These are phyloP conservation scores for Pipra filicauda DNA, from an alignment of 2,113 vertebrate species.

Conservation along the genomic window DNA sequence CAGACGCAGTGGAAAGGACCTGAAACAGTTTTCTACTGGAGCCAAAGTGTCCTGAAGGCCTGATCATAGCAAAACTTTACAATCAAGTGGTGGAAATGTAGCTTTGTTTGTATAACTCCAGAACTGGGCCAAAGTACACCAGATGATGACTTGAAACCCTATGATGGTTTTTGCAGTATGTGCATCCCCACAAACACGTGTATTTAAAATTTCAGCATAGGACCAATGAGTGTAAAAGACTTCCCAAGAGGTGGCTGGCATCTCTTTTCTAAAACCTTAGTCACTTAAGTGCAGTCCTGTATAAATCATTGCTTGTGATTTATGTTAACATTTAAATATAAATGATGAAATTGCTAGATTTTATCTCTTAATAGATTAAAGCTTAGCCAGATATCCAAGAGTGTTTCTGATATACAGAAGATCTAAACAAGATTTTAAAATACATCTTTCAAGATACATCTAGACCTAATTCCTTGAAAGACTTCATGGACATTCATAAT, in stretches of 20 bases:
- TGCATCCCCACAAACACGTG: rapidly evolving
- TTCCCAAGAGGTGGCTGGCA: background rate
- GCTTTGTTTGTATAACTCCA: background rate
- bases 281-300: background rate
- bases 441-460: background rate
- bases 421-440: background rate
- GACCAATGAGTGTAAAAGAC: background rate
- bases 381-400: background rate
- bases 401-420: background rate
- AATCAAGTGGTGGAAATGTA: background rate
- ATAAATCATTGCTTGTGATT: background rate
- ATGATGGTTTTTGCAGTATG: background rate
- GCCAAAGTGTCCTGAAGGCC: background rate
- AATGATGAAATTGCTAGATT: background rate
- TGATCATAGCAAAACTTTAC: background rate
- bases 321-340: background rate
- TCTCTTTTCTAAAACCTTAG: background rate
- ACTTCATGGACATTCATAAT: background rate
- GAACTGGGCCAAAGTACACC: background rate
- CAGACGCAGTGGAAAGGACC: rapidly evolving
- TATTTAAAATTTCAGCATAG: background rate
- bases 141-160: background rate
- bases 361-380: background rate
- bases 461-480: background rate
- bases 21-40: background rate